Percentiles rank a stretch among this genome's conserved stretches.
phyloP scores from a whole-genome alignment of 2,888 invertebrate genomes.

The Lydus trimaculatus region DNA sequence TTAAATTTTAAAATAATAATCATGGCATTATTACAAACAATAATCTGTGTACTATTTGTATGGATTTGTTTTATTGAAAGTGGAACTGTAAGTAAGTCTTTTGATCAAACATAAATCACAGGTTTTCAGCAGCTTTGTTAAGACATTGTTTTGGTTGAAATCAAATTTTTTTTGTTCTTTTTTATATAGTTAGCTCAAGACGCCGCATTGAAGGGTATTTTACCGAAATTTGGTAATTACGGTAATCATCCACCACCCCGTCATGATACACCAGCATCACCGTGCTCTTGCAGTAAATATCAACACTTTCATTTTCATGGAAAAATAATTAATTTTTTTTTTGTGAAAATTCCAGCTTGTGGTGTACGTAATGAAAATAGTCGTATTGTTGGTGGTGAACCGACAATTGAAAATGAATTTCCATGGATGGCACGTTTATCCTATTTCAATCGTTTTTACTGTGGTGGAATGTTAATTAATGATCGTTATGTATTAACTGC shows the following conservation, averaged over 20 bases:
- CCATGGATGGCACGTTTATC: constrained; percentile 90
- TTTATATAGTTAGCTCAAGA: constrained; percentile 8
- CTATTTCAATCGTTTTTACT: constrained; percentile 89
- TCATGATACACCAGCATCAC: constrained; percentile 63
- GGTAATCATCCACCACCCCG: constrained; percentile 68
- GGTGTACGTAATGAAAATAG: constrained; percentile 83
- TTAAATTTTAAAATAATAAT: neutral
- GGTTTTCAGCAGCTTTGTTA: too few relatives aligned
- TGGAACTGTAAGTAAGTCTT: constrained; percentile 41
- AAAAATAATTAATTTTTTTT: constrained; percentile 6
- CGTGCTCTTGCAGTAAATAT: constrained; percentile 71
- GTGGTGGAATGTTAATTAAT: constrained; percentile 87
- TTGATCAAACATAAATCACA: neutral
- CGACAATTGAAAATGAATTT: constrained; percentile 79
- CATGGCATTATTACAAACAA: constrained; percentile 16
- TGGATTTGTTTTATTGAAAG: constrained; percentile 29
- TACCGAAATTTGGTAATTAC: constrained; percentile 47
- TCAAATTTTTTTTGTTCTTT: neutral
- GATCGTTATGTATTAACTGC: constrained; percentile 88
- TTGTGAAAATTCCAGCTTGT: constrained; percentile 67
- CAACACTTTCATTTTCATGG: constrained; percentile 13
- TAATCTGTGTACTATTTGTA: constrained; percentile 14
- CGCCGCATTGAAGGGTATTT: constrained; percentile 33
- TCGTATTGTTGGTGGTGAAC: constrained; percentile 83
- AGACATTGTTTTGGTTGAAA: neutral